Percentiles rank a stretch among this genome's conserved stretches.
Evolutionary conservation across 2,113 vertebrate genomes (phyloP).

Genomic region (Hypocryptadius cinnamomeus): DNA sequence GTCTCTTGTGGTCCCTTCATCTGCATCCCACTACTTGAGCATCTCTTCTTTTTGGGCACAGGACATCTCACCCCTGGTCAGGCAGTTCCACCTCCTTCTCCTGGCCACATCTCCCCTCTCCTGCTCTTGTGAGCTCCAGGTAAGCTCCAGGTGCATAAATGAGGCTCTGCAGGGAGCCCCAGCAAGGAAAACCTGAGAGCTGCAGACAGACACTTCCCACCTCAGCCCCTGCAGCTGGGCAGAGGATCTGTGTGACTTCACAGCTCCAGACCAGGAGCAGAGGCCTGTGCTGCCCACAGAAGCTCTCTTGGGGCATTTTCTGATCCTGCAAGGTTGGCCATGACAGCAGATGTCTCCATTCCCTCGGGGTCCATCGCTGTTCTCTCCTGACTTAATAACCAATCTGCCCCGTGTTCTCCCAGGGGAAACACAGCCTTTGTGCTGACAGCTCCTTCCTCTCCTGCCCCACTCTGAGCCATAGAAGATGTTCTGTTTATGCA

Average conservation of each 20-base stretch:
- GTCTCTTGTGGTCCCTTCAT: not conserved
- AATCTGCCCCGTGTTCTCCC: not conserved
- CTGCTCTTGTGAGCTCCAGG: not conserved
- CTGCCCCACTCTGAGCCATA: not conserved
- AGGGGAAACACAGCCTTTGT: not conserved
- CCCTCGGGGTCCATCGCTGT: not conserved
- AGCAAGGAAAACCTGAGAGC: not conserved
- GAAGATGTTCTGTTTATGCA: not conserved
- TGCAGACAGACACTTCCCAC: not conserved
- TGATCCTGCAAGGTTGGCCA: not conserved
- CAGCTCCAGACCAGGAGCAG: not conserved
- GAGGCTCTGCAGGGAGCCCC: not conserved
- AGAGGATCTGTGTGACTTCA: not conserved
- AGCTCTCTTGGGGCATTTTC: not conserved
- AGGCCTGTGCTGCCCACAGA: not conserved
- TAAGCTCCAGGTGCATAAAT: not conserved
- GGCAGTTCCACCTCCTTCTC: not conserved
- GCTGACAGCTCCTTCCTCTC: not conserved
- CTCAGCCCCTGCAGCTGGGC: not conserved
- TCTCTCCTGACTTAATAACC: conserved; percentile 11
- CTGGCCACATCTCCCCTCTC: not conserved
- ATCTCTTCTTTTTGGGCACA: not conserved
- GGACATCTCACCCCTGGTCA: not conserved
- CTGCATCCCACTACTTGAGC: not conserved
- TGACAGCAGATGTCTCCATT: not conserved